Evolutionary conservation across 2,888 invertebrate species (phyloP).

Genomic region (Eumerus sabulonum): DNA sequence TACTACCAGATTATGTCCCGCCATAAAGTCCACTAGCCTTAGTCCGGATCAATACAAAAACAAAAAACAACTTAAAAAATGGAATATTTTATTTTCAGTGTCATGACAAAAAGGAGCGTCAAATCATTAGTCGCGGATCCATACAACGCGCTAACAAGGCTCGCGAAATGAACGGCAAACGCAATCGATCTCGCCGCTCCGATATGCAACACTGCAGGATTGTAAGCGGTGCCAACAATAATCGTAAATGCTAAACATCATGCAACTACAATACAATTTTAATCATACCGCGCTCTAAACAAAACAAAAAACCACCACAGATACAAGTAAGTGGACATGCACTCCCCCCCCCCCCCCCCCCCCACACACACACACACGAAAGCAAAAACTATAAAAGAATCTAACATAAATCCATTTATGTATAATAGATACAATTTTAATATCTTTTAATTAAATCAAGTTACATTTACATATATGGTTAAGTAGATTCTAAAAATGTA

Average conservation of each 20-base stretch:
- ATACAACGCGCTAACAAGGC: slow-evolving; percentile 81
- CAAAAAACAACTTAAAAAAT: too few relatives aligned
- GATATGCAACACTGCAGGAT: slow-evolving; percentile 80
- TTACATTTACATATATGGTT: too few relatives aligned
- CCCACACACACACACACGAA: too few relatives aligned
- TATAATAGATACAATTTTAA: too few relatives aligned
- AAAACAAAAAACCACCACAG: slow-evolving; percentile 18
- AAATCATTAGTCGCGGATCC: slow-evolving; percentile 80
- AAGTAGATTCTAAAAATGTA: too few relatives aligned
- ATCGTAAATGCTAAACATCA: slow-evolving; percentile 81
- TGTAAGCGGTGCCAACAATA: slow-evolving; percentile 82
- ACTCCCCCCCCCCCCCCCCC: slow-evolving; percentile 21
- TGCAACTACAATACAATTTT: slow-evolving; percentile 6
- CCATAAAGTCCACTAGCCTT: too few relatives aligned
- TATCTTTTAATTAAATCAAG: too few relatives aligned
- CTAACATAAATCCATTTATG: slow-evolving; percentile 13
- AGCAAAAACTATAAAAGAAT: slow-evolving; percentile 15
- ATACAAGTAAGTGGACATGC: slow-evolving; percentile 26
- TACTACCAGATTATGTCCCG: too few relatives aligned
- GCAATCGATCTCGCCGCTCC: slow-evolving; percentile 80
- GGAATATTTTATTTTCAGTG: slow-evolving; percentile 73
- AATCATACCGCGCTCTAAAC: slow-evolving; percentile 22
- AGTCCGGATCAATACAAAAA: too few relatives aligned
- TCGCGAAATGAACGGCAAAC: slow-evolving; percentile 80
- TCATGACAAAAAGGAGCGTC: slow-evolving; percentile 79